Conservation (phyloP, 2,888 invertebrate genomes). For the Molorchus minor region DNA sequence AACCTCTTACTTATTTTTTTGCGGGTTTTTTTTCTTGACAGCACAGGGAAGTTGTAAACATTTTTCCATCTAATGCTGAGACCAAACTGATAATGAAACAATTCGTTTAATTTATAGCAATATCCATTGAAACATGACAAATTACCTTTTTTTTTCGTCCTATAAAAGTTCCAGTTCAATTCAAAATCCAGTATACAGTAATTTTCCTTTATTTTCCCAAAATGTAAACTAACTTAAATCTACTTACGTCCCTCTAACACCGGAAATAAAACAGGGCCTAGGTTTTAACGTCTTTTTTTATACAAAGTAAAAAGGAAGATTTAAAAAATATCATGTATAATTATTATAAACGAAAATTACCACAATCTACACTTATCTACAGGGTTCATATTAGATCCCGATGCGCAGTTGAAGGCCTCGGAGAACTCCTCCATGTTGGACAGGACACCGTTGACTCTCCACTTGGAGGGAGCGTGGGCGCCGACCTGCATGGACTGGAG, state of each 20-base stretch:
- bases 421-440: constrained; percentile 61
- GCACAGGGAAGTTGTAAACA: too few relatives aligned
- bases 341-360: constrained; percentile 40
- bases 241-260: not conserved
- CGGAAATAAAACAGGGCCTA: not conserved
- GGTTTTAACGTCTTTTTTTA: not conserved
- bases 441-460: constrained; percentile 58
- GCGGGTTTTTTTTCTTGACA: too few relatives aligned
- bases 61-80: too few relatives aligned
- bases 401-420: constrained; percentile 56
- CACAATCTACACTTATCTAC: constrained; percentile 57
- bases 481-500: constrained; percentile 42
- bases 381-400: constrained; percentile 58
- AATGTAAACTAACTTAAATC: not conserved
- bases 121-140: too few relatives aligned
- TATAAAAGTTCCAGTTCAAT: too few relatives aligned
- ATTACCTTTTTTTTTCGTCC: too few relatives aligned
- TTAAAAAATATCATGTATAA: not conserved
- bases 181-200: not conserved
- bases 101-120: too few relatives aligned
- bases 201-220: not conserved
- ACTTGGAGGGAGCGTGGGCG: constrained; percentile 47
- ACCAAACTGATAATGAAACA: too few relatives aligned
- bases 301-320: not conserved
- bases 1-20: too few relatives aligned